These are phyloP conservation scores for Podilymbus podiceps DNA, from an alignment of 2,113 vertebrate species.

Conservation along the genomic window DNA sequence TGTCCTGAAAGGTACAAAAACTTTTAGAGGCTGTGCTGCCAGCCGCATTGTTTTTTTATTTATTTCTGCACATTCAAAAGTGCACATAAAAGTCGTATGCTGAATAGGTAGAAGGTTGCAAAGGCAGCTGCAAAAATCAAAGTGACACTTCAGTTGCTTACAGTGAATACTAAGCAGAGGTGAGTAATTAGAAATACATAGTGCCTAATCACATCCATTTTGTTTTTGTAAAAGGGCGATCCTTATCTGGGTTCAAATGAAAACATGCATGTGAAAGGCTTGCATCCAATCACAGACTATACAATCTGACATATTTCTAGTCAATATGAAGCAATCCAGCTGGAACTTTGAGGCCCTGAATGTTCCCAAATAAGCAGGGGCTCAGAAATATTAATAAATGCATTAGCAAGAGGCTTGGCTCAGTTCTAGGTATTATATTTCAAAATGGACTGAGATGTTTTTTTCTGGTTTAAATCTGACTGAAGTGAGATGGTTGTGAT, in stretches of 20 bases:
- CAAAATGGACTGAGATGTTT: neutral
- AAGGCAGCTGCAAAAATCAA: neutral
- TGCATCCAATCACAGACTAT: neutral
- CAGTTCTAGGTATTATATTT: constrained; percentile 2
- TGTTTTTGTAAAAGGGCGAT: neutral
- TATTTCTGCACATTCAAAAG: neutral
- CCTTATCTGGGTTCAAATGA: constrained; percentile 11
- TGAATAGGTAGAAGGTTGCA: neutral
- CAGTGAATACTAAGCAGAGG: neutral
- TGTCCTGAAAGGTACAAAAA: neutral
- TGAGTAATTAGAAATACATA: neutral
- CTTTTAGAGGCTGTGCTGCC: neutral
- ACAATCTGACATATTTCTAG: constrained; percentile 1
- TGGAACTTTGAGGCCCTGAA: neutral
- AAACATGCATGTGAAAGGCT: constrained; percentile 7
- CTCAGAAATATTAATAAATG: constrained; percentile 30
- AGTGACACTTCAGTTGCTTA: neutral
- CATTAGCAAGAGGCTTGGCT: constrained; percentile 11
- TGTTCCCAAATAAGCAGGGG: neutral
- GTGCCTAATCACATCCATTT: neutral
- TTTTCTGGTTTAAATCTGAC: neutral
- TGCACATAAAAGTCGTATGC: neutral
- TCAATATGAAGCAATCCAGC: neutral
- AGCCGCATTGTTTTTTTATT: neutral
- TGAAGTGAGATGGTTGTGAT: constrained; percentile 1